Percentiles rank a stretch among this genome's conserved stretches.
Evolutionary conservation across 2,797 vertebrate genomes (phyloP).

Genomic region (Streptopelia turtur): DNA sequence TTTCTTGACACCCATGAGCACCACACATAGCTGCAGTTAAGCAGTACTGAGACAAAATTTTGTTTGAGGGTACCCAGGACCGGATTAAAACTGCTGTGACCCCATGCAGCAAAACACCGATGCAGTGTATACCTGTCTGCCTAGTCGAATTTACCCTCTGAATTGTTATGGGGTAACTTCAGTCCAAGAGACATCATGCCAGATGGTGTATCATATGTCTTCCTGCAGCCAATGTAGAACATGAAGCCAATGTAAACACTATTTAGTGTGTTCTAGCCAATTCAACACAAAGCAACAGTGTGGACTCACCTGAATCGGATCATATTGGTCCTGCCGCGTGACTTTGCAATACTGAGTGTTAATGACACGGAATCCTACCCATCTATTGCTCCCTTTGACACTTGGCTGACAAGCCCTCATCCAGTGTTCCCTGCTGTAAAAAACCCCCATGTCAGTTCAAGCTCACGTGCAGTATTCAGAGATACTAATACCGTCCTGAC

Average conservation of each 20-base stretch:
- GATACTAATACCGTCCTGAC: neutral
- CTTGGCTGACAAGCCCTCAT: neutral
- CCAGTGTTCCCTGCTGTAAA: neutral
- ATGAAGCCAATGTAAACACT: conserved; percentile 10
- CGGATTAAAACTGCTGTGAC: neutral
- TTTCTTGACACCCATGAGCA: neutral
- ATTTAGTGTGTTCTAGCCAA: conserved; percentile 4
- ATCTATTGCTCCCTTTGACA: neutral
- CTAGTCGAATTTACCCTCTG: neutral
- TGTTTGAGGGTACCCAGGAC: neutral
- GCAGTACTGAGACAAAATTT: neutral
- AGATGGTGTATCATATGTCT: neutral
- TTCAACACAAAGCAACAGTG: conserved; percentile 8
- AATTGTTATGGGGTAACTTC: conserved; percentile 21
- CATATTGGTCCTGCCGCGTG: conserved; percentile 18
- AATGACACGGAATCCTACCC: neutral
- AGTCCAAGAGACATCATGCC: conserved; percentile 21
- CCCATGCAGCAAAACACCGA: neutral
- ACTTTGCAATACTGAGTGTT: neutral
- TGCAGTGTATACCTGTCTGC: neutral
- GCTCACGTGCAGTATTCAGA: neutral
- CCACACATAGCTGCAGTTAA: neutral
- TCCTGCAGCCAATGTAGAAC: conserved; percentile 5
- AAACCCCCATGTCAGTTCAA: neutral
- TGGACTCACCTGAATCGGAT: neutral